Base-by-base conservation (phyloP, 2,888 invertebrate genomes). In the Ornithoptera alexandrae region DNA sequence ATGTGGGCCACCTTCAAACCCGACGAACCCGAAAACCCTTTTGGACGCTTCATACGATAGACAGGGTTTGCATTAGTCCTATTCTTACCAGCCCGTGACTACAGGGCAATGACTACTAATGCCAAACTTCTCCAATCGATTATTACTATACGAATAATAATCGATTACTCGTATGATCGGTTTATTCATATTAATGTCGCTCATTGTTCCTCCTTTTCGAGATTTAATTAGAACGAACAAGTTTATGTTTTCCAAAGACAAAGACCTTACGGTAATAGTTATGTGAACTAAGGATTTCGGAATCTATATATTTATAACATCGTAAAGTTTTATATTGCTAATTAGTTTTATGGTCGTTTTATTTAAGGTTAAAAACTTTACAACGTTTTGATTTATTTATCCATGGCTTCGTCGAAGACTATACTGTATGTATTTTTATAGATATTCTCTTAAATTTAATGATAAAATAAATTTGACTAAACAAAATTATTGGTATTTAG, bases 301-400 rank as follows among this genome's bases (percentile, higher is more conserved):
- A 78, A 74, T 77, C 79, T 78, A 81, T 90, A 87, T 85, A 87
- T 90, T 90, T 91, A 90, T 80, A 72, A 78, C 79, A 72, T 81
- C 82, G 81, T 91, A 91, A 89, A 90, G 83, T 79, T 80, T 86
- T 86, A 82, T 83, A 87, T 90, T 84, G 84, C 88, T 91, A 89
- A 90, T 91, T 89, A 89, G 86, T 83, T 90, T 88, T 88, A 89
- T 86, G 83, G 81, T 73, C 74, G 78, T 87, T 86, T 85, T 84
- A 86, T 85, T 84, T 80, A 77, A 74, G 80, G 82, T 81, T 83
- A 84, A 83, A 79, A 79, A 78, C 76, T 77, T 74, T 74, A 58
- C 2, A 15, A 22, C 22, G 3, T 22, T 24, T 58, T 24, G 22
- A 22, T 58, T 58, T 20, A 10, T 58, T 58, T 22, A 53, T 46